These are phyloP conservation scores for Thunnus maccoyii DNA, from an alignment of 2,113 vertebrate species.

Conservation along the genomic window DNA sequence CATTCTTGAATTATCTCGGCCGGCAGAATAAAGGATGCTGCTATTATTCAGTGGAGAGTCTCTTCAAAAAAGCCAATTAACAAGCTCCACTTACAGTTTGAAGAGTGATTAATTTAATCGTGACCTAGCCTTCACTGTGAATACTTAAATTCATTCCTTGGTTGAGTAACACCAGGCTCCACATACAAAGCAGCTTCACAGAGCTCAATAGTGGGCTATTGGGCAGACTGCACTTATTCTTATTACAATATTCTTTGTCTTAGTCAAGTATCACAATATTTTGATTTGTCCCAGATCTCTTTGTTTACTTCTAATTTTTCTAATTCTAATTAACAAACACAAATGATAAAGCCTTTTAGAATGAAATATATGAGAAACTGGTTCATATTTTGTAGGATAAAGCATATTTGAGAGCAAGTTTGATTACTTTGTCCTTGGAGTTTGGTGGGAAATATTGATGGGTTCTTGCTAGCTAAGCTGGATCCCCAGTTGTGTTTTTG, in stretches of 20 bases:
- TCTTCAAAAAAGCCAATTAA: conserved; percentile 68
- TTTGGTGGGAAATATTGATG: neutral
- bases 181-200: conserved; percentile 12
- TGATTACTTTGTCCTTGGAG: neutral
- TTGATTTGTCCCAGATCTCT: neutral
- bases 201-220: neutral
- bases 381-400: neutral
- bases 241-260: neutral
- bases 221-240: neutral
- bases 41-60: conserved; percentile 55
- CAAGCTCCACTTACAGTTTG: conserved; percentile 57
- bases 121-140: conserved; percentile 43
- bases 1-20: conserved; percentile 57
- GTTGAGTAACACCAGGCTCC: conserved; percentile 4
- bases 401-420: neutral
- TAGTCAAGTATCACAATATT: neutral
- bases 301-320: neutral
- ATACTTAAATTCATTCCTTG: conserved; percentile 33
- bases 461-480: neutral
- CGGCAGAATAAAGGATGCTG: conserved; percentile 38
- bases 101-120: conserved; percentile 51
- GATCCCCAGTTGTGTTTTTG: conserved; percentile 27
- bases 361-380: neutral
- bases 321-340: neutral
- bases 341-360: neutral